Evolutionary conservation across 2,797 vertebrate genomes (phyloP).

Genomic region (Gadopsis marmoratus): DNA sequence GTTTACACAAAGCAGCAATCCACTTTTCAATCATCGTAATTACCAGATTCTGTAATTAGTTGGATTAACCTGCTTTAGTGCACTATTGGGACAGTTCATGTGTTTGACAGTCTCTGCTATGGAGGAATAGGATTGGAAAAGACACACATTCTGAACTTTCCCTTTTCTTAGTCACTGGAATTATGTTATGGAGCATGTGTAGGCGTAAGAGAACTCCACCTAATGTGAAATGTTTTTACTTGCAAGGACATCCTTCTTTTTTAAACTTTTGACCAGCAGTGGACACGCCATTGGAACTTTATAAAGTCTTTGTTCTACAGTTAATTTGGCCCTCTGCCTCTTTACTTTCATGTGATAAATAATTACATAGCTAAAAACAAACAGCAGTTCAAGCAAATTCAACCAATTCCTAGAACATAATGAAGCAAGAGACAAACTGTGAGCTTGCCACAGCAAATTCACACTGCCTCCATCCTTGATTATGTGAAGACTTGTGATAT

Average conservation of each 20-base stretch:
- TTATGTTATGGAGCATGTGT: slow-evolving; percentile 1
- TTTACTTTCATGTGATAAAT: slow-evolving; percentile 30
- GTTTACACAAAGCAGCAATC: slow-evolving; percentile 26
- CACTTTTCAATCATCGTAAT: neutral
- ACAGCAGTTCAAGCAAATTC: slow-evolving; percentile 44
- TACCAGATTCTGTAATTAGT: neutral
- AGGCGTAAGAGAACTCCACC: neutral
- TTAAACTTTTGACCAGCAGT: neutral
- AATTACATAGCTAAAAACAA: slow-evolving; percentile 36
- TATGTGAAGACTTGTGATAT: slow-evolving; percentile 7
- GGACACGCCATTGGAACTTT: neutral
- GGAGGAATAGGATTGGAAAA: slow-evolving; percentile 19
- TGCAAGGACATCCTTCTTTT: neutral
- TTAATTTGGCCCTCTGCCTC: neutral
- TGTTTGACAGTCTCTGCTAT: slow-evolving; percentile 5
- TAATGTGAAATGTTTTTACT: neutral
- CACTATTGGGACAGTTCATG: neutral
- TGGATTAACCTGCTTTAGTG: slow-evolving; percentile 4
- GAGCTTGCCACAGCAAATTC: slow-evolving; percentile 25
- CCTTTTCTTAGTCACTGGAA: slow-evolving; percentile 49
- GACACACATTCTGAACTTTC: slow-evolving; percentile 52
- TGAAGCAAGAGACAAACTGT: slow-evolving; percentile 21
- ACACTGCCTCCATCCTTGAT: slow-evolving; percentile 22
- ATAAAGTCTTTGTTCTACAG: slow-evolving; percentile 5
- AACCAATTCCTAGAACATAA: slow-evolving; percentile 27